A percentile compares a stretch with the other conserved stretches of the same genome.
Conservation (phyloP, 30 jellyfish, hydroid and myxozoan genomes). For the Pseudorhiza aurosa region DNA sequence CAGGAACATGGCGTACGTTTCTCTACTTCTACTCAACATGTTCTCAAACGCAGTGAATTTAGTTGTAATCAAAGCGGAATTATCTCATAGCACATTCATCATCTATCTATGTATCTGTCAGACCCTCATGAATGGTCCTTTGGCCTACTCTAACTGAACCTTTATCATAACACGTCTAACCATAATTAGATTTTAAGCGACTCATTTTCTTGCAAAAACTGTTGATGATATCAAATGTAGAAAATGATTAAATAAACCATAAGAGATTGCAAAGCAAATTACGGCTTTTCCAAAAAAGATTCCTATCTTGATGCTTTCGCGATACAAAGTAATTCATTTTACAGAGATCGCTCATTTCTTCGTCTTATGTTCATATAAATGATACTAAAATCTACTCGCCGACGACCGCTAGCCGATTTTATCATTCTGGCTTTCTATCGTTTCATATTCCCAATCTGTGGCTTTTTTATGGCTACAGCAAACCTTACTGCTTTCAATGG, state of each 20-base stretch:
- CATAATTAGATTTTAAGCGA: conserved; percentile 5
- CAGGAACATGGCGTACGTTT: too few relatives aligned
- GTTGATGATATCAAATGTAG: neutral
- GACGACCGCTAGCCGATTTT: neutral
- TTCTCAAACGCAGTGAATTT: too few relatives aligned
- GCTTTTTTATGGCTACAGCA: too few relatives aligned
- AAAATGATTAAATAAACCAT: neutral
- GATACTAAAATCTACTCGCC: too few relatives aligned
- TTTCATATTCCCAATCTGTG: neutral
- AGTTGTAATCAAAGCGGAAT: too few relatives aligned
- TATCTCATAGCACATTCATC: too few relatives aligned
- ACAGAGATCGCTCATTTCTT: neutral
- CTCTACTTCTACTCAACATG: too few relatives aligned
- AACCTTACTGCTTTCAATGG: too few relatives aligned
- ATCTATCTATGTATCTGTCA: too few relatives aligned
- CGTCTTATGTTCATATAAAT: neutral
- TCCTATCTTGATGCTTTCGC: neutral
- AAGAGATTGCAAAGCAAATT: neutral
- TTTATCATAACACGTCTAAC: neutral
- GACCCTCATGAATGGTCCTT: neutral
- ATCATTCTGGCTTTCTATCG: neutral
- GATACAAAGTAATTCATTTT: neutral
- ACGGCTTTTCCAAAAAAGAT: neutral
- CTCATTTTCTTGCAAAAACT: conserved; percentile 2
- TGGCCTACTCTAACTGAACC: neutral